Evolutionary conservation across 2,888 invertebrate species (phyloP).

Genomic region (Tenodera sinensis): DNA sequence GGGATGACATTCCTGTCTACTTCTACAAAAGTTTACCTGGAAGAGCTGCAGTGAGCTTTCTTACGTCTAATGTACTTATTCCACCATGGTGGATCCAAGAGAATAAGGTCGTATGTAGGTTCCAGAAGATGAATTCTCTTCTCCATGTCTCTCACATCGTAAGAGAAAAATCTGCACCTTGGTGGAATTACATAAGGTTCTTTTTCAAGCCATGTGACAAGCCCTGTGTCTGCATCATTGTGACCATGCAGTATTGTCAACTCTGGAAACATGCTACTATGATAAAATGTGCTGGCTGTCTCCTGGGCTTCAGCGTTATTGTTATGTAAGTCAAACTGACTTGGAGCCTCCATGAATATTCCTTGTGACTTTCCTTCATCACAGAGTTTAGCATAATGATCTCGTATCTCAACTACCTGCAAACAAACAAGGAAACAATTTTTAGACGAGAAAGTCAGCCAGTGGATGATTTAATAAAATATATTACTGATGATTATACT

Average conservation of each 20-base stretch:
- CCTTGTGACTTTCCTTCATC: background rate
- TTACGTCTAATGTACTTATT: conserved; percentile 89
- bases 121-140: conserved; percentile 49
- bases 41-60: conserved; percentile 56
- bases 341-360: background rate
- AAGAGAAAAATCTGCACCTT: conserved; percentile 63
- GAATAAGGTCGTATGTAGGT: conserved; percentile 69
- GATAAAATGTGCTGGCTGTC: background rate
- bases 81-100: conserved; percentile 95
- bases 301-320: background rate
- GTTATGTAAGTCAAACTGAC: background rate
- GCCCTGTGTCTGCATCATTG: conserved; percentile 52
- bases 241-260: conserved; percentile 50
- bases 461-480: too few species aligned
- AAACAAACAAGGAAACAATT: background rate
- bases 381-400: background rate
- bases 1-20: conserved; percentile 22
- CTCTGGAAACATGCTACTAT: background rate
- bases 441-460: too few species aligned
- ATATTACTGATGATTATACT: too few species aligned
- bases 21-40: conserved; percentile 51
- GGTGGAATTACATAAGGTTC: conserved; percentile 63
- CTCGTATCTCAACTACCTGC: background rate
- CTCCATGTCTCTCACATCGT: conserved; percentile 59
- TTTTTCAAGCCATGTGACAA: conserved; percentile 49